Evolutionary conservation across 2,113 vertebrate genomes (phyloP).

Genomic region (Seriola rivoliana): DNA sequence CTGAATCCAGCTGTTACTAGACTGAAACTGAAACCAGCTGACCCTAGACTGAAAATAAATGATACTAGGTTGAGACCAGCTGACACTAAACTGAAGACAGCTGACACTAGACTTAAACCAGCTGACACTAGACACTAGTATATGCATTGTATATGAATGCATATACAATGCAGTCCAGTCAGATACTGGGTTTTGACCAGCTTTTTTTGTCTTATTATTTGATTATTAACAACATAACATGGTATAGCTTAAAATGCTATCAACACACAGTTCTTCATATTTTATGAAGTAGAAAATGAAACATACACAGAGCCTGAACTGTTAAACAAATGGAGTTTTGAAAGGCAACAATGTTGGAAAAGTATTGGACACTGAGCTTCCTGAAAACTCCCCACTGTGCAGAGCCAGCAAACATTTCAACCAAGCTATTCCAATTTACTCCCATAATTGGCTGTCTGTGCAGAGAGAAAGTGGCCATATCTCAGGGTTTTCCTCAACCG

Average conservation of each 20-base stretch:
- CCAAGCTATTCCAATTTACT: slow-evolving; percentile 62
- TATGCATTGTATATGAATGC: too few species aligned
- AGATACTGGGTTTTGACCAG: too few species aligned
- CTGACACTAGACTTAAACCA: too few species aligned
- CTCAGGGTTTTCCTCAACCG: slow-evolving; percentile 56
- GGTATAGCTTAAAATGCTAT: neutral
- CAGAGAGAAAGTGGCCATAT: slow-evolving; percentile 58
- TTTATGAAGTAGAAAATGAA: neutral
- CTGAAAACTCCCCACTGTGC: slow-evolving; percentile 45
- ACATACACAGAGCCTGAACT: neutral
- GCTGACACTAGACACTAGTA: too few species aligned
- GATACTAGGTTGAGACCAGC: too few species aligned
- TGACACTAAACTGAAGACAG: too few species aligned
- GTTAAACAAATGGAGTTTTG: neutral
- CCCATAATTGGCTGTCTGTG: slow-evolving; percentile 66
- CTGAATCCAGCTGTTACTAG: too few species aligned
- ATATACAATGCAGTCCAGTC: too few species aligned
- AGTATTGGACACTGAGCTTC: slow-evolving; percentile 7
- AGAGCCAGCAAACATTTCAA: slow-evolving; percentile 68
- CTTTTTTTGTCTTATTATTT: too few species aligned
- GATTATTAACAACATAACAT: neutral
- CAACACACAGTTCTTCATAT: neutral
- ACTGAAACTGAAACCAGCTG: too few species aligned
- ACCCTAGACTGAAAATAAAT: too few species aligned
- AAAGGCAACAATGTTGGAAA: slow-evolving; percentile 16